Base-by-base conservation (phyloP, 1,140 invertebrate species). In the Dufourea novaeangliae region DNA sequence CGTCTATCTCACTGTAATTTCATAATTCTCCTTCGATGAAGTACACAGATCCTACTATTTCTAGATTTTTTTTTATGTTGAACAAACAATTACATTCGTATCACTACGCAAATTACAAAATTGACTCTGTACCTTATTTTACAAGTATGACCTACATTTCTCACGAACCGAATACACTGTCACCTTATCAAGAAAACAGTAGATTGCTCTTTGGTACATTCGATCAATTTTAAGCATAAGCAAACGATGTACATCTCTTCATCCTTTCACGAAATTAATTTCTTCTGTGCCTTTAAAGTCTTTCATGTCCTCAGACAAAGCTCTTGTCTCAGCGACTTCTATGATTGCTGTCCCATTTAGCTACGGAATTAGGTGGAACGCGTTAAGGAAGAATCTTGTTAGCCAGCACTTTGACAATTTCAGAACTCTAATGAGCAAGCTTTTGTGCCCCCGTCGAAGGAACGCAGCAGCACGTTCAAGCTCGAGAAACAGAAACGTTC, bases 371-470 rank as follows among this genome's bases (percentile, higher is more conserved):
- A 39, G 32, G 22, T 10, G 20, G 11, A 57, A 32, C 50, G 41
- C 50, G 50, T 66, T 32, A 62, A 66, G 41, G 46, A 70, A 76
- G 46, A 70, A 76, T 70, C 80, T 61, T 82, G 73, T 81, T 82
- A 81, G 67, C 52, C 59, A n/a, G 22, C 44, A 76, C 72, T 77
- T 77, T 57, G 37, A 62, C 64, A 63, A 81, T 82, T 67, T 64
- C 54, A 39, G 41, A 69, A 64, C 22, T 76, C 41, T 70, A 76
- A 80, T 66, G 64, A 82, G 78, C 63, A 39, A 59, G 70, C 64
- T 63, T 75, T 76, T 62, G 78, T 79, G 29, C 56, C 64, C 71
- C 62, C 22, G n/a, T 56, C 57, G 20, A 63, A 75, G 69, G 41
- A 57, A 50, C 32, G 59, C 41, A 17, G 59, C 41, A 17, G n/a